Conservation (phyloP, 1,140 invertebrate genomes). For the Diorhabda elongata region DNA sequence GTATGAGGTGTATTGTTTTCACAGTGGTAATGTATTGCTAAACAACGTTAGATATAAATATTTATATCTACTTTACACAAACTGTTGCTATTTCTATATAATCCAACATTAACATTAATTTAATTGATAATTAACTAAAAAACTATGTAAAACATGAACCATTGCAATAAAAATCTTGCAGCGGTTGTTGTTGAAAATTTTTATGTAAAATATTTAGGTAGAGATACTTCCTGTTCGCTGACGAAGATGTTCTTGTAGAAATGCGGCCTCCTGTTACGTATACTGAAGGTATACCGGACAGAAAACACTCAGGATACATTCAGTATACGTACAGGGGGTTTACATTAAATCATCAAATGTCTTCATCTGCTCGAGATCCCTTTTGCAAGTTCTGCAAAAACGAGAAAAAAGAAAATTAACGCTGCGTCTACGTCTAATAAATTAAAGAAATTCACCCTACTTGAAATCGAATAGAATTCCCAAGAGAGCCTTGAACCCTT, state of each 20-base stretch:
- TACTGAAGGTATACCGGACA: conserved; percentile 99
- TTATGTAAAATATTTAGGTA: no score
- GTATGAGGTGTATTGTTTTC: no score
- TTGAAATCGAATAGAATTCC: neutral
- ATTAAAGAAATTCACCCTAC: neutral
- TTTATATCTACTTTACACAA: no score
- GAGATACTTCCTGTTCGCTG: neutral
- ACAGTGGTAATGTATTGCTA: no score
- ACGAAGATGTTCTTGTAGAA: conserved; percentile 50
- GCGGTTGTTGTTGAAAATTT: no score
- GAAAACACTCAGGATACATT: conserved; percentile 98
- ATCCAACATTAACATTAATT: no score
- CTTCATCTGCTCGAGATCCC: neutral
- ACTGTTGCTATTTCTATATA: no score
- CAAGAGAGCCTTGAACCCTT: neutral
- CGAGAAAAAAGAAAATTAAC: neutral
- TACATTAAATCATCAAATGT: conserved; percentile 52
- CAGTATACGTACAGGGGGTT: conserved; percentile 97
- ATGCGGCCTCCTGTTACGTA: conserved; percentile 96
- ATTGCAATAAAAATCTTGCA: no score
- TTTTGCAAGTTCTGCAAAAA: neutral
- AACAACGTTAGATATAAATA: no score
- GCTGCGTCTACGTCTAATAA: neutral
- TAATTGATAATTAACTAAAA: no score
- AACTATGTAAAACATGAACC: no score